Conservation (phyloP, 2,797 vertebrate species). For the Basileuterus tristriatus region DNA sequence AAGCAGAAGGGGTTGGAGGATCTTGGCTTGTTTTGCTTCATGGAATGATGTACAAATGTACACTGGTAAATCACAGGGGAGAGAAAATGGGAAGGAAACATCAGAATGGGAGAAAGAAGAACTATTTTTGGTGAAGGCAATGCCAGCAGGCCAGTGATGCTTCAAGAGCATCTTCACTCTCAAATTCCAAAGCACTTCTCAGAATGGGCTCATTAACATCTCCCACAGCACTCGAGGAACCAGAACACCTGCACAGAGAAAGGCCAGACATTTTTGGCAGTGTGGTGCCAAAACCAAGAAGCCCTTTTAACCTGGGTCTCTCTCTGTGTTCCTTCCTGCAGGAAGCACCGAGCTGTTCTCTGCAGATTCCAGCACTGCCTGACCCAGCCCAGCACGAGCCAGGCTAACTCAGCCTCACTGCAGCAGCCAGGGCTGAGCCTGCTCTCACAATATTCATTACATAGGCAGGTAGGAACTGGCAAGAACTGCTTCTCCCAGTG, state of each 20-base stretch:
- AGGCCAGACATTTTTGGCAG: not conserved
- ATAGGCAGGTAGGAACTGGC: not conserved
- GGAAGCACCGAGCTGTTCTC: rapidly evolving
- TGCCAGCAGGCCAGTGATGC: rapidly evolving
- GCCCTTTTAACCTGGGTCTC: not conserved
- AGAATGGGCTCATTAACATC: not conserved
- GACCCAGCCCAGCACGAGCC: not conserved
- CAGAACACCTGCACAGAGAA: not conserved
- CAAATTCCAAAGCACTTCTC: not conserved
- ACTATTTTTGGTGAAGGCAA: not conserved
- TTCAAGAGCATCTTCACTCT: not conserved
- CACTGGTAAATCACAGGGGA: not conserved
- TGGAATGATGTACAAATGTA: not conserved
- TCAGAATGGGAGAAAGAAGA: not conserved
- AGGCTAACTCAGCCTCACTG: not conserved
- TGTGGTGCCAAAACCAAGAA: not conserved
- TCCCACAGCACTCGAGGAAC: rapidly evolving
- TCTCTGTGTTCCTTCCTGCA: not conserved
- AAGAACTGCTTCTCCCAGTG: not conserved
- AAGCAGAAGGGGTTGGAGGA: not conserved
- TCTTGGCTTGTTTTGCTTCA: not conserved
- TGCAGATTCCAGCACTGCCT: not conserved
- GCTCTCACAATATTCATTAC: not conserved
- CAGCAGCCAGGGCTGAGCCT: not conserved
- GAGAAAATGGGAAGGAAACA: not conserved